Evolutionary conservation across 1,140 invertebrate genomes (phyloP), one percentile per base, ranked within the genome.

Genomic region (Trichoplusia ni): DNA sequence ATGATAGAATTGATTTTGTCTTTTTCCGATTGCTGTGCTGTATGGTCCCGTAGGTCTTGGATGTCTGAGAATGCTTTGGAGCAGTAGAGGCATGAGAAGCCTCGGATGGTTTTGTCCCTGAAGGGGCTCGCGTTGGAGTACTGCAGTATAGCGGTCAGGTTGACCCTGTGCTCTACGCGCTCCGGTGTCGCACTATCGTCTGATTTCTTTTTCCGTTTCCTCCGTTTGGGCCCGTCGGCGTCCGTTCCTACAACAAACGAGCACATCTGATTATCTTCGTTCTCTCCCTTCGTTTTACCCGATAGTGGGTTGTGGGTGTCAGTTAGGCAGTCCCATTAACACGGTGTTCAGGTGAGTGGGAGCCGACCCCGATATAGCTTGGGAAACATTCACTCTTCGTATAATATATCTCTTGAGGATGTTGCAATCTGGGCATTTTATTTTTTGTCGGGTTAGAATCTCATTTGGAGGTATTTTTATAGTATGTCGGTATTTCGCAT

Each of bases 171-270:
- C 71, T 89, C 84, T 42, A 82, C 78, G 25, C 88, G 79, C 68
- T 90, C 86, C 9, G 88, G 88, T 3, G 88, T 90, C 4, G 88
- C 88, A 77, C 84, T 89, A 46, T 75, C 75, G 56, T 81, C 77
- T 6, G 73, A 69, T 80, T 79, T 86, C 74, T 82, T 82, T 85
- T 81, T 85, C 79, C 72, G 79, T 80, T 77, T 86, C 70, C 74
- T 87, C 70, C 78, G 71, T 72, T 87, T 87, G 68, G 81, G 71
- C 69, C 69, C 68, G 65, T 65, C 82, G 61, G 69, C 78, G 64
- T 81, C 79, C 74, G 80, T 81, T 79, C 84, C 88, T 90, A 90
- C 78, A 90, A 90, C 84, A 88, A 89, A 84, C 79, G 82, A 81
- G 73, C 75, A 82, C 71, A 85, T 82, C 82, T 87, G 79, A 83